These are phyloP conservation scores for Callipepla californica DNA, from an alignment of 2,113 vertebrate genomes.

Conservation along the genomic window DNA sequence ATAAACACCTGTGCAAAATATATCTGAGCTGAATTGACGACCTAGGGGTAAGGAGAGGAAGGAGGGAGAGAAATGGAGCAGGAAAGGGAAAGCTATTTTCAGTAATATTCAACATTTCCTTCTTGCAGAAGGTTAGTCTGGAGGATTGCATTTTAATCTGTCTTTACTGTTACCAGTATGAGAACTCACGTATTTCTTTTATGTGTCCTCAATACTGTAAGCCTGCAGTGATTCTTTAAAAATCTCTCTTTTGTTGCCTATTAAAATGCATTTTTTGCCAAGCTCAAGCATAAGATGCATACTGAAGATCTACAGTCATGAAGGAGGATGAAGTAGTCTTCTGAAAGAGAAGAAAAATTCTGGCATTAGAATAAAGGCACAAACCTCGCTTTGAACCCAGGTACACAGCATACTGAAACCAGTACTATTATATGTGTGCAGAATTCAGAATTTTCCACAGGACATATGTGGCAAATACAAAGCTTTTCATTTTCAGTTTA, in stretches of 20 bases:
- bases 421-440: not conserved
- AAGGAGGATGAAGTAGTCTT: not conserved
- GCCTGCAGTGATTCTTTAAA: not conserved
- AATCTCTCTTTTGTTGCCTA: not conserved
- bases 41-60: not conserved
- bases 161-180: not conserved
- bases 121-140: not conserved
- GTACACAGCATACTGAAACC: not conserved
- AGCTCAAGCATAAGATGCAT: not conserved
- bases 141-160: not conserved
- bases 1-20: constrained; percentile 62
- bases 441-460: not conserved
- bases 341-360: not conserved
- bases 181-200: not conserved
- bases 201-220: not conserved
- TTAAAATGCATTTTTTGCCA: constrained; percentile 1
- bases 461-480: not conserved
- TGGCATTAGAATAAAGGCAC: constrained; percentile 40
- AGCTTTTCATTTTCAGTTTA: not conserved
- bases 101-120: constrained; percentile 4
- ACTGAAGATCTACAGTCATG: not conserved
- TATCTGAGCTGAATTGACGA: constrained; percentile 51
- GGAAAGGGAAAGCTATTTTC: constrained; percentile 27
- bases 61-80: not conserved
- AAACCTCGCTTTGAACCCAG: constrained; percentile 29